phyloP scores from a whole-genome alignment of 2,797 vertebrate genomes.

The Sparus aurata region DNA sequence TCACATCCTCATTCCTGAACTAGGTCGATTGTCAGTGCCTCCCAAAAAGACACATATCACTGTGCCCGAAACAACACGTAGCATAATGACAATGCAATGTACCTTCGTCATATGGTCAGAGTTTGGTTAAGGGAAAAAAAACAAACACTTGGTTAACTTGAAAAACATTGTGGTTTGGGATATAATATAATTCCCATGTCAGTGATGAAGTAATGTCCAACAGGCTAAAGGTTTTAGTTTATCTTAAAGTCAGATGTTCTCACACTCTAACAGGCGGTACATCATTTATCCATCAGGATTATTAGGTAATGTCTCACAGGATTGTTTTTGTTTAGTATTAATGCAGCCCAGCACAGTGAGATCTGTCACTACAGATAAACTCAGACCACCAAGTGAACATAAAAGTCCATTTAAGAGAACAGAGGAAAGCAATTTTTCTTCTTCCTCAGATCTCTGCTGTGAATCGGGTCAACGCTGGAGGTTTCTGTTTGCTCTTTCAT shows the following conservation, averaged over 20 bases:
- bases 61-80: too few relatives aligned
- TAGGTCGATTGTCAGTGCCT: too few relatives aligned
- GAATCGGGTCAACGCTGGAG: slow-evolving; percentile 6
- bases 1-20: too few relatives aligned
- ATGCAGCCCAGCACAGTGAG: background rate
- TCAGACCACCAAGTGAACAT: slow-evolving; percentile 11
- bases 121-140: too few relatives aligned
- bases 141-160: too few relatives aligned
- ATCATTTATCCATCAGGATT: background rate
- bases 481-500: slow-evolving; percentile 10
- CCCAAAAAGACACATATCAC: too few relatives aligned
- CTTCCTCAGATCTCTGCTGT: slow-evolving; percentile 27
- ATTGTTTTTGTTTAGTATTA: slow-evolving; percentile 4
- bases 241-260: slow-evolving; percentile 11
- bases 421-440: slow-evolving; percentile 19
- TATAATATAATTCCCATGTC: background rate
- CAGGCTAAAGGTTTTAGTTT: background rate
- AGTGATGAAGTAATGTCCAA: background rate
- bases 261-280: background rate
- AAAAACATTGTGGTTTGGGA: too few relatives aligned
- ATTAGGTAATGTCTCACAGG: background rate
- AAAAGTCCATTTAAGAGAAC: slow-evolving; percentile 7
- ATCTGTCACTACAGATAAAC: slow-evolving; percentile 10
- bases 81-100: too few relatives aligned
- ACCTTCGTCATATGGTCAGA: too few relatives aligned